phyloP scores from a whole-genome alignment of 2,888 invertebrate species.

The Andrena minutula region DNA sequence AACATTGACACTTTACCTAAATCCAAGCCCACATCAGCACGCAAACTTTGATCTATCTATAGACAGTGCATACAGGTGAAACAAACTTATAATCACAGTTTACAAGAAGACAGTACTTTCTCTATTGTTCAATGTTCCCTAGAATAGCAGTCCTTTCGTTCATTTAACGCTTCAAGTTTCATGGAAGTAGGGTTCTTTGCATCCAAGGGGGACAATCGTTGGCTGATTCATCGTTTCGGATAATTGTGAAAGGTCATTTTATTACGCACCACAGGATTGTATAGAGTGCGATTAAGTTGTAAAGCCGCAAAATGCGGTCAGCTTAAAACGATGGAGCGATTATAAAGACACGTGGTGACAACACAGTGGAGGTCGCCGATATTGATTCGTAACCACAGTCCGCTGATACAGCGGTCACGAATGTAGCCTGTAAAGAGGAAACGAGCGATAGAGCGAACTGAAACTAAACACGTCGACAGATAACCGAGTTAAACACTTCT shows the following conservation, averaged over 20 bases:
- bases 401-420: slow-evolving; percentile 56
- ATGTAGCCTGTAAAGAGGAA: slow-evolving; percentile 38
- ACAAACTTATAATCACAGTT: too few species aligned
- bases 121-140: not conserved
- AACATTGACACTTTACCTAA: not conserved
- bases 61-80: too few species aligned
- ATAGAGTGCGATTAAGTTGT: slow-evolving; percentile 41
- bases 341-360: slow-evolving; percentile 55
- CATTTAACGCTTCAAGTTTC: not conserved
- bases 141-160: too few species aligned
- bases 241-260: slow-evolving; percentile 26
- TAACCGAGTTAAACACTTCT: slow-evolving; percentile 46
- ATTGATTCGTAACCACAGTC: slow-evolving; percentile 60
- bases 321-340: slow-evolving; percentile 52
- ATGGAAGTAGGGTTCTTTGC: not conserved
- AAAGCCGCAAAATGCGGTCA: slow-evolving; percentile 58
- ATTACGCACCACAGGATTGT: not conserved
- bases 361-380: slow-evolving; percentile 60
- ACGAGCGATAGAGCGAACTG: slow-evolving; percentile 33
- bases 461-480: slow-evolving; percentile 38
- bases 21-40: not conserved
- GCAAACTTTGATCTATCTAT: not conserved
- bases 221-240: not conserved
- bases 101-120: too few species aligned
- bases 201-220: not conserved